A percentile compares a stretch with the other conserved stretches of the same genome.
These are phyloP conservation scores for Dendroctonus valens DNA, from an alignment of 1,140 invertebrate genomes.

Conservation along the genomic window DNA sequence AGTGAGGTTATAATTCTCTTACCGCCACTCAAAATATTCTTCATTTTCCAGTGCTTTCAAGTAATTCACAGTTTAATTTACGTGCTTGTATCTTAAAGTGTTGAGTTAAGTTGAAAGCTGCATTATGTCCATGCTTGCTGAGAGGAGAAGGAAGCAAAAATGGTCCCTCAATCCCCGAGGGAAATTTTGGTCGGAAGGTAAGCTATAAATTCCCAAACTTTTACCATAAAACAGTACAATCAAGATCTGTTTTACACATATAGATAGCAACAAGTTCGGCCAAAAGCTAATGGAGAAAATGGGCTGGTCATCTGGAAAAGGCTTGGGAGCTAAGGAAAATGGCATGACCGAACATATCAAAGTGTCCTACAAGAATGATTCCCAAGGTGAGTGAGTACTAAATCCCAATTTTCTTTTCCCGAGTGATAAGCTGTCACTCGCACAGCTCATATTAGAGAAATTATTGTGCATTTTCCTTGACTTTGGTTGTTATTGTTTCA, in stretches of 20 bases:
- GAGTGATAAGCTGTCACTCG: neutral
- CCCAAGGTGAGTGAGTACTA: conserved; percentile 68
- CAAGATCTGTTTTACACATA: conserved; percentile 23
- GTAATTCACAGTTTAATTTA: too few relatives aligned
- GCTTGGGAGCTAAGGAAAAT: conserved; percentile 81
- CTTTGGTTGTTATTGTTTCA: conserved; percentile 38
- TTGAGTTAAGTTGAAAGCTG: too few relatives aligned
- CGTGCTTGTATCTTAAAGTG: too few relatives aligned
- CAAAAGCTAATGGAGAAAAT: conserved; percentile 90
- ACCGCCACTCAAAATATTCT: too few relatives aligned
- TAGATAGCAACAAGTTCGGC: conserved; percentile 79
- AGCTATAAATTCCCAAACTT: conserved; percentile 14
- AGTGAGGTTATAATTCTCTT: too few relatives aligned
- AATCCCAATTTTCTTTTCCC: too few relatives aligned
- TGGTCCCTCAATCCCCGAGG: conserved; percentile 62
- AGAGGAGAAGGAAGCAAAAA: conserved; percentile 56
- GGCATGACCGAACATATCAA: conserved; percentile 78
- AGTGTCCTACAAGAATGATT: conserved; percentile 73
- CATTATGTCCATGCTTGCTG: conserved; percentile 65
- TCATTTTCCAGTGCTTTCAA: too few relatives aligned
- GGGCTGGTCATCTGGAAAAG: conserved; percentile 89
- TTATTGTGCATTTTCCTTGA: conserved; percentile 2
- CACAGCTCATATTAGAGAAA: neutral
- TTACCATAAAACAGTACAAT: neutral
- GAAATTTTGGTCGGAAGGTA: conserved; percentile 62